A percentile compares a stretch with the other conserved stretches of the same genome.
Evolutionary conservation across 2,797 vertebrate species (phyloP).

Genomic region (Coendou prehensilis): DNA sequence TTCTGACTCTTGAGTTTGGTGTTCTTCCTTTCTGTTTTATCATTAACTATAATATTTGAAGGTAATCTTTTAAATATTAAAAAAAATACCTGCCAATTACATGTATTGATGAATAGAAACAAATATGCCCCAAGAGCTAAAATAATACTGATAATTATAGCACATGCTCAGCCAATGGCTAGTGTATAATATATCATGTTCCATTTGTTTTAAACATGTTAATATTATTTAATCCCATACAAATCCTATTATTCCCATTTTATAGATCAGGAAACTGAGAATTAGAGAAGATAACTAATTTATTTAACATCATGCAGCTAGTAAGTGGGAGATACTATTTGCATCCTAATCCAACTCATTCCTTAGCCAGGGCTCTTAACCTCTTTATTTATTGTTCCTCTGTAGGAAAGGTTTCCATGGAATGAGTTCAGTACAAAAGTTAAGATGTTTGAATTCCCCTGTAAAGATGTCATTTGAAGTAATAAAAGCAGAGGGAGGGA

Average conservation of each 20-base stretch:
- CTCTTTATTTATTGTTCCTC: neutral
- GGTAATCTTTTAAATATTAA: neutral
- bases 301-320: neutral
- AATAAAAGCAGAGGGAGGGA: neutral
- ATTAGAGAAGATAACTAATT: neutral
- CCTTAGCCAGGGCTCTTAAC: neutral
- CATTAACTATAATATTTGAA: neutral
- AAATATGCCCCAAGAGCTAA: neutral
- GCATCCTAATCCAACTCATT: neutral
- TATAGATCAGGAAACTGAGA: neutral
- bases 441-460: neutral
- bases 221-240: neutral
- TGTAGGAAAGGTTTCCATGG: neutral
- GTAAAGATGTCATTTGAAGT: neutral
- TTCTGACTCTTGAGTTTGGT: neutral
- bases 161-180: neutral
- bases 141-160: constrained; percentile 6
- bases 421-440: constrained; percentile 9
- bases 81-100: neutral
- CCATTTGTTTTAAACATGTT: neutral
- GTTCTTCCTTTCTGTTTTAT: neutral
- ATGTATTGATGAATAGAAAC: neutral
- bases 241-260: neutral
- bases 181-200: neutral
- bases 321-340: neutral